Evolutionary conservation across 1,140 invertebrate genomes (phyloP), one percentile per base, ranked within the genome.

Genomic region (Leptinotarsa lineolata): DNA sequence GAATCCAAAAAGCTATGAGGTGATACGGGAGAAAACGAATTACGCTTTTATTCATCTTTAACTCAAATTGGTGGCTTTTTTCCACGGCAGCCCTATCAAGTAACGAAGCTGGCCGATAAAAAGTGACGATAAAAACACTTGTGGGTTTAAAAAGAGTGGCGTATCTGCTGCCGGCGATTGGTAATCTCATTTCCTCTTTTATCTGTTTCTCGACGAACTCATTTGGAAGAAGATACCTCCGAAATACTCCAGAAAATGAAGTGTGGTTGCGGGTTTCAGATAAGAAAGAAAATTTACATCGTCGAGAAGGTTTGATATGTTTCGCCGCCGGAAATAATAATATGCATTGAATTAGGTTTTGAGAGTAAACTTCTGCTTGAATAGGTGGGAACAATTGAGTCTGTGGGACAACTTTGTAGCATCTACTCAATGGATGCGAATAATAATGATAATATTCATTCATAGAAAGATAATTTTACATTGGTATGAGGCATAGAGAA

Each of bases 101-200:
- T 66, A 44, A 44, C 39, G 64, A 64, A 64, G 18, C 18, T 20
- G 21, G 15, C 30, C 64, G 64, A 66, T 66, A 44, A 66, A 66
- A 66, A 66, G 48, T n/a, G 64, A 66, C 30, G 64, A 66, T 66
- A 66, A 66, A 66, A 66, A 66, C 64, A 66, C 64, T 66, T 66
- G 64, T 66, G 30, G 64, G 64, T 66, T 66, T 44, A 66, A 64
- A 66, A 66, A 18, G 64, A 66, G 64, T 66, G 64, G 30, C 22
- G 18, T 66, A 66, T 66, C 64, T 30, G 48, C n/a, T 54, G 64
- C 30, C 61, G 64, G 15, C 30, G 13, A 44, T 66, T 44, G n/a
- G 64, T 44, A 66, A 66, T 66, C 39, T 66, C 64, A 66, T 66
- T 66, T 44, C 24, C n/a, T 15, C n/a, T 39, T 66, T 66, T 66